Evolutionary conservation across 2,113 vertebrate species (phyloP), one percentile per base, ranked within the genome.

Genomic region (Lampris incognitus): DNA sequence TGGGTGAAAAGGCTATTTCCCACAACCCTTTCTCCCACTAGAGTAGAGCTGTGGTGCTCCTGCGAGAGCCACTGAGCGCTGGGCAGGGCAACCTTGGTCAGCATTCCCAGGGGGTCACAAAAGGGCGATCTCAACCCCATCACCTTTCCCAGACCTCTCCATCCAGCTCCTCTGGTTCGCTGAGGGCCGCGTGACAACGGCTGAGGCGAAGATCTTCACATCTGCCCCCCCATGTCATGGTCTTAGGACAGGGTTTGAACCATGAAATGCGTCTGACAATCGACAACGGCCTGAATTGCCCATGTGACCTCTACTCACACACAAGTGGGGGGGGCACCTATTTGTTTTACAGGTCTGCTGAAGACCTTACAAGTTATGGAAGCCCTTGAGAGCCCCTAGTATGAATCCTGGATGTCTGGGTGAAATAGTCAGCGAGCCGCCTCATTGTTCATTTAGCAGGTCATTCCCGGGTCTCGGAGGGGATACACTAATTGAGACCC

Each of bases 121-220:
- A 38, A 49, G 51, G 55, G 39, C 40, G 41, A 7, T 56, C 54
- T 48, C 9, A 56, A 48, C 72, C 39, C 54, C 37, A 36, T 41
- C 56, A 64, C 63, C 59, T 82, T 72, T 87, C 72, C 81, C 76
- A 85, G 72, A 79, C 57, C 48, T 68, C 54, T 67, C 54, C 52
- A 38, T 66, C 11, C 40, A 44, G 67, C 41, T 55, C 41, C 63
- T 63, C 4, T 51, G 40, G 50, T 9, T 9, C 9, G 39, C 52
- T 40, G 44, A 49, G 36, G 69, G 55, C 9, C 67, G 13, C 6
- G 24, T 64, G 66, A 58, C 11, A 13, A 62, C 63, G 70, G 52
- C 40, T 57, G 2, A 36, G 9, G 9, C 39, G 11, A 39, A 51
- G 77, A 41, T 56, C 40, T 24, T 42, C 48, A 3, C 1, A 11